Conservation (phyloP, 2,888 invertebrate genomes). For the Rhingia rostrata region DNA sequence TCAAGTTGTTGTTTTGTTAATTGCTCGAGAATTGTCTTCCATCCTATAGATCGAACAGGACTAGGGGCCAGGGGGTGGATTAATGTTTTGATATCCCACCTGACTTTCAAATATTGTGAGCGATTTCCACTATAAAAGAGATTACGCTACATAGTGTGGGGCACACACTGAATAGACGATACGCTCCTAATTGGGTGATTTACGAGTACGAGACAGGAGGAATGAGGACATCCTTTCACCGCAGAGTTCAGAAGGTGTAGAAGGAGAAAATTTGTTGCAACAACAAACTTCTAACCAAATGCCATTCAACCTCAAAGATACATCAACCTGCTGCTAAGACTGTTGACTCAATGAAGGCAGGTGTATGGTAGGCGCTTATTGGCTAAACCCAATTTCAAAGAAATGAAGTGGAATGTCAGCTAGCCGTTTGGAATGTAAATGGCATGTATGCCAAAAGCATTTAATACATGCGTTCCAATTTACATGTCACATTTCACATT, state of each 20-base stretch:
- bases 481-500: no score
- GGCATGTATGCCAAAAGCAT: no score
- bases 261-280: constrained; percentile 25
- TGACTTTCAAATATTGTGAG: constrained; percentile 11
- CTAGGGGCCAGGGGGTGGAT: constrained; percentile 32
- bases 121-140: constrained; percentile 47
- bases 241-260: not conserved
- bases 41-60: constrained; percentile 23
- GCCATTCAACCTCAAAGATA: constrained; percentile 33
- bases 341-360: not conserved
- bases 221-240: not conserved
- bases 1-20: constrained; percentile 70
- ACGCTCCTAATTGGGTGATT: constrained; percentile 59
- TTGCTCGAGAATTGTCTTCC: constrained; percentile 66
- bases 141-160: constrained; percentile 15
- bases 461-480: no score
- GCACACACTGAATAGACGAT: constrained; percentile 39
- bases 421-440: not conserved
- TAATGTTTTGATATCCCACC: constrained; percentile 48
- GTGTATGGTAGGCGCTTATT: not conserved
- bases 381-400: not conserved
- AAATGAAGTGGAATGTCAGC: constrained; percentile 1
- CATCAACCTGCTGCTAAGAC: constrained; percentile 7
- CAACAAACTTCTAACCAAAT: constrained; percentile 5
- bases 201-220: constrained; percentile 11